Percentiles rank a stretch among this genome's conserved stretches.
These are phyloP conservation scores for Littorina saxatilis DNA, from an alignment of 1,140 invertebrate species.

Conservation along the genomic window DNA sequence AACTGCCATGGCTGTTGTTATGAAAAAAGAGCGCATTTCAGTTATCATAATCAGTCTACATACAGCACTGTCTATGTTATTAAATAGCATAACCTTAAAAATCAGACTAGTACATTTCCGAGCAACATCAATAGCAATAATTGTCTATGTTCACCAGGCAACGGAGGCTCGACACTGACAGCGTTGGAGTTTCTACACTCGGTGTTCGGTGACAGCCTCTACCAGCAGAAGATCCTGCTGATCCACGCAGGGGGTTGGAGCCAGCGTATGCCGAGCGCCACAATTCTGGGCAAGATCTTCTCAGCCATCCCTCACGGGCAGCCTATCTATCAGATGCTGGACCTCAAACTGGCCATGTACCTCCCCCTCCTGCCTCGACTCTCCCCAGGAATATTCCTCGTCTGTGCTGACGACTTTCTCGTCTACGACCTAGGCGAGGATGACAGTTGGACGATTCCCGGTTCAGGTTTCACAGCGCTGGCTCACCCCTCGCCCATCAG, in stretches of 20 bases:
- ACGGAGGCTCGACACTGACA: constrained; percentile 76
- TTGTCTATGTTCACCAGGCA: too few species aligned
- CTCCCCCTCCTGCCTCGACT: constrained; percentile 75
- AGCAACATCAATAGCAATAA: too few species aligned
- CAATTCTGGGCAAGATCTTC: constrained; percentile 77
- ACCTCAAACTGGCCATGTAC: constrained; percentile 76
- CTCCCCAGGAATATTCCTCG: constrained; percentile 76
- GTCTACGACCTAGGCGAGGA: constrained; percentile 69
- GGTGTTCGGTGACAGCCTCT: constrained; percentile 67
- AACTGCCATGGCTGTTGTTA: too few species aligned
- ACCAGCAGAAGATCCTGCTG: constrained; percentile 70
- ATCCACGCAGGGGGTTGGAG: constrained; percentile 78
- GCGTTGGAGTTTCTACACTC: constrained; percentile 66
- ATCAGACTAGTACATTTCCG: too few species aligned
- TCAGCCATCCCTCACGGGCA: constrained; percentile 71
- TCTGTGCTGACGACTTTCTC: constrained; percentile 77
- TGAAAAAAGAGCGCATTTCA: too few species aligned
- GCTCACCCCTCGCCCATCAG: constrained; percentile 75
- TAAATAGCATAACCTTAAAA: too few species aligned
- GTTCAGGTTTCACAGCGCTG: constrained; percentile 75
- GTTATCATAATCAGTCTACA: too few species aligned
- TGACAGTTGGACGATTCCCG: constrained; percentile 64
- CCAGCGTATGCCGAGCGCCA: constrained; percentile 76
- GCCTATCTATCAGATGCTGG: constrained; percentile 73
- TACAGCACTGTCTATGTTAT: too few species aligned